These are phyloP conservation scores for Zaprionus capensis DNA, from an alignment of 1,140 invertebrate genomes.

Conservation along the genomic window DNA sequence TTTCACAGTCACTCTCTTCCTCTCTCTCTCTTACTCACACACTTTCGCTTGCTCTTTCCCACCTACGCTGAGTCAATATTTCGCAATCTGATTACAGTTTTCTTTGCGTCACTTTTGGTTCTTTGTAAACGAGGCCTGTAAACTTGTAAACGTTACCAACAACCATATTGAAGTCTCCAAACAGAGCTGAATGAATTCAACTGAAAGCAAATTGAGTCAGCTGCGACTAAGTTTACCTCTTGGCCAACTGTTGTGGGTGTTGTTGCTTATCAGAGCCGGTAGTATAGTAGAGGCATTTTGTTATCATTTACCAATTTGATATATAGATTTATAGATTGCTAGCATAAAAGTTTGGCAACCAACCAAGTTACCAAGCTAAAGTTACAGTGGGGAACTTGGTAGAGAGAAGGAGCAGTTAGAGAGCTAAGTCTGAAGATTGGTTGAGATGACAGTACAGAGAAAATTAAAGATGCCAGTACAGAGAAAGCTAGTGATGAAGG, in stretches of 20 bases:
- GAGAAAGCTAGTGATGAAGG: no score
- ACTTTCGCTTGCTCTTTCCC: slow-evolving; percentile 5
- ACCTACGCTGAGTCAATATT: slow-evolving; percentile 30
- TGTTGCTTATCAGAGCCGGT: slow-evolving; percentile 28
- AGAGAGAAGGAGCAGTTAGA: background rate
- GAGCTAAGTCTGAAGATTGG: no score
- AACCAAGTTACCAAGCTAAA: background rate
- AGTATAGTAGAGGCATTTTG: background rate
- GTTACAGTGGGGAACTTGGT: background rate
- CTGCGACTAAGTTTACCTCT: slow-evolving; percentile 24
- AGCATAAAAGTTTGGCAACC: background rate
- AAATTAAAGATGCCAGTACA: no score
- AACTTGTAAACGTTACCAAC: background rate
- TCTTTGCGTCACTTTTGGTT: slow-evolving; percentile 11
- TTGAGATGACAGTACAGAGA: no score
- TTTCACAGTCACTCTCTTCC: background rate
- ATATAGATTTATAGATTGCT: slow-evolving; percentile 26
- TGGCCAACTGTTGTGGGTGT: slow-evolving; percentile 6
- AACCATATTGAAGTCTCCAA: background rate
- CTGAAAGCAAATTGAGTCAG: slow-evolving; percentile 39
- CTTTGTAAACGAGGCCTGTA: background rate
- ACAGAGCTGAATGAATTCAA: slow-evolving; percentile 16
- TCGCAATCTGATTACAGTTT: slow-evolving; percentile 44
- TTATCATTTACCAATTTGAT: slow-evolving; percentile 15
- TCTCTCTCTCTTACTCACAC: background rate